Evolutionary conservation across 2,888 invertebrate genomes (phyloP).

Genomic region (Tetropium fuscum): DNA sequence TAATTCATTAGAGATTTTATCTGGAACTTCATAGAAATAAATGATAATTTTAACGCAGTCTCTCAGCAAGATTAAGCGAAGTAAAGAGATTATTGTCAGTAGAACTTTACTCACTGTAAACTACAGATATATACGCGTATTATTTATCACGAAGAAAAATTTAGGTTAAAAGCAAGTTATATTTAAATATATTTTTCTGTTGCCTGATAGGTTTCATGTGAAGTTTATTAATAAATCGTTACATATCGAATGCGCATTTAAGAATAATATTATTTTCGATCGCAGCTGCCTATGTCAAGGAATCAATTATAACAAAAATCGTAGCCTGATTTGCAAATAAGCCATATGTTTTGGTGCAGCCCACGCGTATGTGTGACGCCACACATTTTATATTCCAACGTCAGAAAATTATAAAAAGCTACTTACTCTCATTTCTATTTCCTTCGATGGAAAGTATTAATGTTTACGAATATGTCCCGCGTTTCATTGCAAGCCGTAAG

Average conservation of each 20-base stretch:
- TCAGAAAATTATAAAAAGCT: slow-evolving; percentile 6
- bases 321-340: slow-evolving; percentile 1
- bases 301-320: slow-evolving; percentile 8
- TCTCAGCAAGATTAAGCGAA: too few species aligned
- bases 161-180: slow-evolving; percentile 6
- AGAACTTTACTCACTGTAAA: too few species aligned
- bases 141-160: not conserved
- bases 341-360: not conserved
- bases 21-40: too few species aligned
- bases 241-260: not conserved
- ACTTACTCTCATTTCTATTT: not conserved
- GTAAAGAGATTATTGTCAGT: too few species aligned
- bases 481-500: too few species aligned
- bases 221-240: slow-evolving; percentile 1
- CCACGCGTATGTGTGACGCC: slow-evolving; percentile 8
- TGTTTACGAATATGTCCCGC: not conserved
- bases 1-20: too few species aligned
- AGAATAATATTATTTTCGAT: slow-evolving; percentile 3
- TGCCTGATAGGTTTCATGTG: not conserved
- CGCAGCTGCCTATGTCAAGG: not conserved
- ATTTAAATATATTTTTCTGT: slow-evolving; percentile 8
- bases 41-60: too few species aligned
- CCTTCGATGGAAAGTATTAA: not conserved
- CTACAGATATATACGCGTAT: too few species aligned
- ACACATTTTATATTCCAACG: slow-evolving; percentile 1